Evolutionary conservation across 1,140 invertebrate species (phyloP).

Genomic region (Drosophila virilis): DNA sequence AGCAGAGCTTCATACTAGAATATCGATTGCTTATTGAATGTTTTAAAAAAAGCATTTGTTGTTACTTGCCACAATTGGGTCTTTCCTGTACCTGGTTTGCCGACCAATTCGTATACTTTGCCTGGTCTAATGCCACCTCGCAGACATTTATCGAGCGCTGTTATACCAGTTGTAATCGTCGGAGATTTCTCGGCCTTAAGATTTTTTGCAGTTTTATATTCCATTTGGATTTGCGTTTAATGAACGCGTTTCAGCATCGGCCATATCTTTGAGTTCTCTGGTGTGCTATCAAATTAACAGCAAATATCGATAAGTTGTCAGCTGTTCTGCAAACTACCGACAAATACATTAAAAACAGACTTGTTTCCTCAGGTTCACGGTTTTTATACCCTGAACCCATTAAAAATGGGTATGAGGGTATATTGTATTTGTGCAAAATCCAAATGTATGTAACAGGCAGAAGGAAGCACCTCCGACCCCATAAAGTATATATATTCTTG

Average conservation of each 20-base stretch:
- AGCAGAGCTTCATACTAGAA: constrained; percentile 32
- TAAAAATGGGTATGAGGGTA: too few species aligned
- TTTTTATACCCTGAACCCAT: too few species aligned
- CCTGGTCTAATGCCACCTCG: constrained; percentile 51
- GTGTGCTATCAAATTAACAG: neutral
- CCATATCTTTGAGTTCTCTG: neutral
- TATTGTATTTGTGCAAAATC: too few species aligned
- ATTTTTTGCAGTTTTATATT: neutral
- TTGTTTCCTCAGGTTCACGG: too few species aligned
- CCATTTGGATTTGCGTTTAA: neutral
- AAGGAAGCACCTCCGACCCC: too few species aligned
- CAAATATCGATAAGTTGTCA: neutral
- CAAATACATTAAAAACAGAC: too few species aligned
- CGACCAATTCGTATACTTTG: constrained; percentile 52
- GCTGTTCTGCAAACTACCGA: neutral
- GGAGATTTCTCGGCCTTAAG: neutral
- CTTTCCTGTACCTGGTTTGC: constrained; percentile 53
- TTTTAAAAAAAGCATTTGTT: neutral
- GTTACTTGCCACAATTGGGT: constrained; percentile 53
- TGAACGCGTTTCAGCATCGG: neutral
- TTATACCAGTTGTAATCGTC: constrained; percentile 43
- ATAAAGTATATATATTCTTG: too few species aligned
- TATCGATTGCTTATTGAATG: neutral
- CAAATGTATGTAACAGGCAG: too few species aligned
- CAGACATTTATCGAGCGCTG: constrained; percentile 34